Evolutionary conservation across 1,140 invertebrate species (phyloP).

Genomic region (Ruditapes philippinarum): DNA sequence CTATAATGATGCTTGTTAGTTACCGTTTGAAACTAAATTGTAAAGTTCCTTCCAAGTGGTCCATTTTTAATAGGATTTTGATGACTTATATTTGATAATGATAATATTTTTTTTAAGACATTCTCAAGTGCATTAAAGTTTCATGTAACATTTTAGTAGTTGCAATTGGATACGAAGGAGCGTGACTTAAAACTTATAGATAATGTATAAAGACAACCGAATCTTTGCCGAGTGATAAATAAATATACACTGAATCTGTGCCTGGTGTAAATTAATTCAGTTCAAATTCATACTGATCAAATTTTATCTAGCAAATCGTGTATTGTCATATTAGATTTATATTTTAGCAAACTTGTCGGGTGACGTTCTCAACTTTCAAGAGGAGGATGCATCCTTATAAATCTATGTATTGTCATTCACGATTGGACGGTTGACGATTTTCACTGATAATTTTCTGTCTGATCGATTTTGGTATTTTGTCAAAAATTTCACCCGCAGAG

Average conservation of each 20-base stretch:
- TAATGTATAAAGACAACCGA: neutral
- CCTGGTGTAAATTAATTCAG: constrained; percentile 64
- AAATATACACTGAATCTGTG: constrained; percentile 24
- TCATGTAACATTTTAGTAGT: too few relatives aligned
- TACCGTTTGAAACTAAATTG: too few relatives aligned
- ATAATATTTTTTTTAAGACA: too few relatives aligned
- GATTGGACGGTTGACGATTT: constrained; percentile 35
- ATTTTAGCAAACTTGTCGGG: constrained; percentile 39
- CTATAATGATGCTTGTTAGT: too few relatives aligned
- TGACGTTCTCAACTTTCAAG: constrained; percentile 50
- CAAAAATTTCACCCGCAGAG: constrained; percentile 45
- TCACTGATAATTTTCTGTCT: constrained; percentile 60
- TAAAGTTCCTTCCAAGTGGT: too few relatives aligned
- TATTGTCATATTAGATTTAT: constrained; percentile 69
- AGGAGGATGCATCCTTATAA: constrained; percentile 51
- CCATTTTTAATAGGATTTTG: too few relatives aligned
- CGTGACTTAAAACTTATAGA: constrained; percentile 26
- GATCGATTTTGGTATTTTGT: constrained; percentile 64
- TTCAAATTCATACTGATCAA: constrained; percentile 66
- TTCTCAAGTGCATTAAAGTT: neutral
- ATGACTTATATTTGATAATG: too few relatives aligned
- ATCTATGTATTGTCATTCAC: constrained; percentile 30
- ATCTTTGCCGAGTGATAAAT: neutral
- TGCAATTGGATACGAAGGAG: neutral
- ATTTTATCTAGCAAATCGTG: constrained; percentile 69